These are phyloP conservation scores for Protosalanx chinensis DNA, from an alignment of 2,797 vertebrate genomes.

Conservation along the genomic window DNA sequence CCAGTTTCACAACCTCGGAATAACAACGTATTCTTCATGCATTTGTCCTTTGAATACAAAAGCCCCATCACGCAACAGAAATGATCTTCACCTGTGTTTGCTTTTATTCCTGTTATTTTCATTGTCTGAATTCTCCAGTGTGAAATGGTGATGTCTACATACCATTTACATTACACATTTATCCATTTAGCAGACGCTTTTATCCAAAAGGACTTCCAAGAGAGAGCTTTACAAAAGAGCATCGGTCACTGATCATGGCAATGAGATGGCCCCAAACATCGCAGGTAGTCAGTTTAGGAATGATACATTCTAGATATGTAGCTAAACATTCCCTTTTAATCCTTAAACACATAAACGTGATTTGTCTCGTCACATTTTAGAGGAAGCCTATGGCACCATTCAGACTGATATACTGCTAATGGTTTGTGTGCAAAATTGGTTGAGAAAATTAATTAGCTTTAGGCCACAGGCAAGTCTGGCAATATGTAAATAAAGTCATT, in stretches of 20 bases:
- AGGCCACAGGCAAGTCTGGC: not conserved
- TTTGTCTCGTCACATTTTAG: conserved; percentile 6
- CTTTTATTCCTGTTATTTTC: conserved; percentile 8
- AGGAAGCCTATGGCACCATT: not conserved
- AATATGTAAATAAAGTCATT: not conserved
- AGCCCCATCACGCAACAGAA: conserved; percentile 28
- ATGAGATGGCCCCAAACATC: too few species aligned
- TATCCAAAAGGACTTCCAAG: too few species aligned
- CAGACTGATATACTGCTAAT: not conserved
- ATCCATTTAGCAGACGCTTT: too few species aligned
- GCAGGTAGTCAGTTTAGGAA: too few species aligned
- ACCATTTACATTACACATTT: not conserved
- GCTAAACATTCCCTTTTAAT: not conserved
- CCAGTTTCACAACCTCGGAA: conserved; percentile 26
- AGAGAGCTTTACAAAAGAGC: too few species aligned
- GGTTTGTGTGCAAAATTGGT: conserved; percentile 3
- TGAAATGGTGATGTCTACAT: not conserved
- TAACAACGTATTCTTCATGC: conserved; percentile 19
- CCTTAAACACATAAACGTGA: conserved; percentile 3
- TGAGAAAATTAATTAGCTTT: not conserved
- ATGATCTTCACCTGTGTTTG: conserved; percentile 27
- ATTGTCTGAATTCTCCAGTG: not conserved
- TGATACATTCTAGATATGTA: not conserved
- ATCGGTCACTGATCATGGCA: too few species aligned
- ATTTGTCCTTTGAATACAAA: conserved; percentile 37